Evolutionary conservation across 1,140 invertebrate genomes (phyloP), one percentile per base, ranked within the genome.

Genomic region (Lanistes nyassanus): DNA sequence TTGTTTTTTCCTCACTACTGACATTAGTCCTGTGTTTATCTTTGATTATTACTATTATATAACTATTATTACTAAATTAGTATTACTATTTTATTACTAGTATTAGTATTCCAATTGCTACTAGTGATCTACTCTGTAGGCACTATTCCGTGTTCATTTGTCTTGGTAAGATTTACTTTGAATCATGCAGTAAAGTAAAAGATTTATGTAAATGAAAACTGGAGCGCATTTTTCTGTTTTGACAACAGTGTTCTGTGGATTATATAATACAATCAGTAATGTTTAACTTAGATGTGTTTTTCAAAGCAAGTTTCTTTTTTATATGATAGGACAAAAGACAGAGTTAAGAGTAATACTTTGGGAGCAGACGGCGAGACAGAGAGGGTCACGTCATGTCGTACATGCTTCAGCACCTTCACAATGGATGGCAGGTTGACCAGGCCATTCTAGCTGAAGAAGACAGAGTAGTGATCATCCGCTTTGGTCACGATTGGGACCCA

Each of bases 401-500:
- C 91, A 98, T 99, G 97, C 90, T 99, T 85, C 95, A 96, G 78
- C 98, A 99, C 95, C 93, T 99, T 81, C 95, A 98, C 90, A 99
- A 99, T 92, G 98, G 98, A 6, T 99, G 97, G 97, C 98, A 99
- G 91, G 97, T 99, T 0, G 98, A 99, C 87, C 97, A 99, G 90
- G 97, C 98, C 13, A 99, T 99, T 89, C 90, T 99, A 29, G 98
- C 97, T 0, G 98, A 99, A 90, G 98, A 99, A 91, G 98, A 99
- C 88, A 90, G 98, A 81, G 96, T 98, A 72, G 97, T 99, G 71
- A 95, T 99, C 0, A 98, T 99, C 76, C 91, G 98, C 76, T 99
- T 99, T 91, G 98, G 98, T 0, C 98, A 99, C 85, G 98, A 99
- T 92, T 99, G 98, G 98, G 98, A 99, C 87, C 98, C 98, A 11